phyloP scores from a whole-genome alignment of 2,888 invertebrate genomes.

The Dione juno region DNA sequence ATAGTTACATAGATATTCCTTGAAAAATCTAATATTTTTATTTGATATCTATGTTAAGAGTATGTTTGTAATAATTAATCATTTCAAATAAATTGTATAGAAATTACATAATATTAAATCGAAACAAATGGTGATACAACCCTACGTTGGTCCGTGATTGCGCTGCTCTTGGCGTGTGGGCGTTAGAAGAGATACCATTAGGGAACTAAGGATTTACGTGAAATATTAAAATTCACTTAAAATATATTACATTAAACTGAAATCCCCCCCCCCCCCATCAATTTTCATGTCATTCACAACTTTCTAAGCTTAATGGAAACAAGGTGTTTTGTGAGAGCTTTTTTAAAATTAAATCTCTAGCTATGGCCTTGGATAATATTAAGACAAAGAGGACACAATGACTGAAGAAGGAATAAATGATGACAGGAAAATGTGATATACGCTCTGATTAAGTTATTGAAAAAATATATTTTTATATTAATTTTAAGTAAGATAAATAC shows the following conservation, averaged over 20 bases:
- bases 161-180: constrained; percentile 17
- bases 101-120: not conserved
- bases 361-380: not conserved
- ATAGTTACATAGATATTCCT: too few species aligned
- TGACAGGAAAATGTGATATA: not conserved
- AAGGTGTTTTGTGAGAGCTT: constrained; percentile 9
- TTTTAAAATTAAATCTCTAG: constrained; percentile 3
- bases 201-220: constrained; percentile 11
- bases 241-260: constrained; percentile 12
- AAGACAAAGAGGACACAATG: not conserved
- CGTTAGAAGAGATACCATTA: constrained; percentile 27
- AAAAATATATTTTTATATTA: too few species aligned
- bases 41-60: too few species aligned
- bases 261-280: constrained; percentile 8
- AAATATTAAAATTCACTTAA: constrained; percentile 31
- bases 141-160: not conserved
- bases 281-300: constrained; percentile 3
- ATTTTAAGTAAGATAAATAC: too few species aligned
- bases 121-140: not conserved
- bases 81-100: not conserved
- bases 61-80: too few species aligned
- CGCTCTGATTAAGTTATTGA: too few species aligned
- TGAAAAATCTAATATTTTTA: too few species aligned
- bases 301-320: constrained; percentile 16
- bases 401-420: not conserved